Evolutionary conservation across 2,113 vertebrate species (phyloP).

Genomic region (Lampris incognitus): DNA sequence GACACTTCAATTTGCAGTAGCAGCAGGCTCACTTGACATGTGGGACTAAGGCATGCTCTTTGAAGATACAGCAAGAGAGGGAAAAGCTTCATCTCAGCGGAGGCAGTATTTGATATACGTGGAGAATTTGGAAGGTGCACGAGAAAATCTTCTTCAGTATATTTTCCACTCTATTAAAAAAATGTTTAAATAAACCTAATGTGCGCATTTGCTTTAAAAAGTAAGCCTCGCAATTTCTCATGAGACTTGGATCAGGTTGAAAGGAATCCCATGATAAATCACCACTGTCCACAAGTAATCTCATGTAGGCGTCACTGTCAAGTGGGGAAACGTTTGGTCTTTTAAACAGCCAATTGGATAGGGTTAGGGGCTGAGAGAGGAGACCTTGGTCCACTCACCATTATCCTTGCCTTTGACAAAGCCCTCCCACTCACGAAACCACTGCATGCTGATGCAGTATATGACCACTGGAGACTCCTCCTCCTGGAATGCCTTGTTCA

Average conservation of each 20-base stretch:
- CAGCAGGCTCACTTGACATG: conserved; percentile 48
- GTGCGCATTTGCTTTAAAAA: neutral
- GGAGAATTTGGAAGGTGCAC: neutral
- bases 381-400: conserved; percentile 84
- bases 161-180: neutral
- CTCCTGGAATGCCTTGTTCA: conserved; percentile 99
- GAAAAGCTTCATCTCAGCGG: conserved; percentile 39
- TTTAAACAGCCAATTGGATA: conserved; percentile 53
- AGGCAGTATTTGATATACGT: conserved; percentile 26
- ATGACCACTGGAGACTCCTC: conserved; percentile 95
- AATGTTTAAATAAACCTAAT: neutral
- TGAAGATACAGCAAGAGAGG: conserved; percentile 61
- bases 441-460: conserved; percentile 99
- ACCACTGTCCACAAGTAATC: neutral
- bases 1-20: conserved; percentile 53
- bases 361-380: conserved; percentile 13
- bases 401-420: conserved; percentile 99
- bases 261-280: neutral
- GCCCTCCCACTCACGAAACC: conserved; percentile 99
- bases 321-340: conserved; percentile 16
- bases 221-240: neutral
- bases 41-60: conserved; percentile 53
- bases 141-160: conserved; percentile 2
- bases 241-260: neutral
- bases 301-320: neutral